Conservation (phyloP, 2,888 invertebrate genomes). For the Tenthredo scrophulariae region DNA sequence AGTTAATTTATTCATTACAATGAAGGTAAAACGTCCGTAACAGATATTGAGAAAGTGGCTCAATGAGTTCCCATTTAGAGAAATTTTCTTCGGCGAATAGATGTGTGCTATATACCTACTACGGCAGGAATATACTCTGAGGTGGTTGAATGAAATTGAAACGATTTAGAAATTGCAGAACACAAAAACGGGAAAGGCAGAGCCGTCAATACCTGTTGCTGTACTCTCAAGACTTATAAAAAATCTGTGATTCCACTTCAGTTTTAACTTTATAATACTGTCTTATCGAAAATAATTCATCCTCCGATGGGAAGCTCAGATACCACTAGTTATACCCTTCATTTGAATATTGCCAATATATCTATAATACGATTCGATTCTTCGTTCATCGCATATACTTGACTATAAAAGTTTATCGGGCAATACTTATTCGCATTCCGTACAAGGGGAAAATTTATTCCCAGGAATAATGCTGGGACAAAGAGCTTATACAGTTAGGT, state of each 20-base stretch:
- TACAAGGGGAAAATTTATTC: background rate
- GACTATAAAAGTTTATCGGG: background rate
- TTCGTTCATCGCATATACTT: background rate
- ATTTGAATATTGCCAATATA: background rate
- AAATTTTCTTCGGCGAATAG: background rate
- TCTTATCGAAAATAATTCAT: background rate
- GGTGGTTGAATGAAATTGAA: background rate
- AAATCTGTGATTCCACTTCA: background rate
- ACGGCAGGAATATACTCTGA: background rate
- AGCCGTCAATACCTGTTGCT: background rate
- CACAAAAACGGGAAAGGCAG: background rate
- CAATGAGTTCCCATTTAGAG: background rate
- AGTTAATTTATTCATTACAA: background rate
- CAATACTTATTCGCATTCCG: background rate
- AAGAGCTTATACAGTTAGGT: background rate
- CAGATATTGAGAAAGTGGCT: constrained; percentile 10
- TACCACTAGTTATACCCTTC: background rate
- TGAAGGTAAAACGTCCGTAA: background rate
- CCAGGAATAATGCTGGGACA: background rate
- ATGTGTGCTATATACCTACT: background rate
- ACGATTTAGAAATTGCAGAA: background rate
- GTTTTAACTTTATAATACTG: background rate
- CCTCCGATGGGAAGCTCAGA: background rate
- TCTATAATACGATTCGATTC: background rate
- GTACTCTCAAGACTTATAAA: background rate